Conservation (phyloP, 1,140 invertebrate species). For the Magallana ariakensis region DNA sequence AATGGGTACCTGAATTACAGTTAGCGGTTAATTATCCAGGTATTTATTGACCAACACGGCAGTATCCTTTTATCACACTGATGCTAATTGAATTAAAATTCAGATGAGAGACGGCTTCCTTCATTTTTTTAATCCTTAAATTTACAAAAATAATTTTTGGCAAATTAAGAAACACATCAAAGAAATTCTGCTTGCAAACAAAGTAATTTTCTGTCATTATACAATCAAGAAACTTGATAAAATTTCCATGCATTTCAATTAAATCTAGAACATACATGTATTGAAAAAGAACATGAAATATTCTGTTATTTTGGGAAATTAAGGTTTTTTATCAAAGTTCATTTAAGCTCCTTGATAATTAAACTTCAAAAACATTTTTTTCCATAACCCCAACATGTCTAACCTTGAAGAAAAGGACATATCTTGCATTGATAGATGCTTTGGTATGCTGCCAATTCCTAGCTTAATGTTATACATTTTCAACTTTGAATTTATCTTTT, state of each 20-base stretch:
- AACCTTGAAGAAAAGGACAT: neutral
- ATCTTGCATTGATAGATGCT: no score
- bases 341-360: neutral
- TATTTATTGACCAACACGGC: neutral
- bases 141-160: neutral
- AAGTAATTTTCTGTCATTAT: no score
- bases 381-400: neutral
- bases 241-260: no score
- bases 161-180: neutral
- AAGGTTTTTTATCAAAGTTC: no score
- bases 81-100: neutral
- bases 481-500: no score
- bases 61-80: constrained; percentile 15
- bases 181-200: neutral
- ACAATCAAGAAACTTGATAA: no score
- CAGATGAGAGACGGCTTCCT: neutral
- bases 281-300: neutral
- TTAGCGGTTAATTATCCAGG: neutral
- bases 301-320: neutral
- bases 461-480: no score
- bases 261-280: neutral
- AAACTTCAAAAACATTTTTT: neutral
- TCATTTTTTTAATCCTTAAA: neutral
- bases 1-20: neutral
- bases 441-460: neutral